Evolutionary conservation across 2,113 vertebrate species (phyloP).

Genomic region (Pedionomus torquatus): DNA sequence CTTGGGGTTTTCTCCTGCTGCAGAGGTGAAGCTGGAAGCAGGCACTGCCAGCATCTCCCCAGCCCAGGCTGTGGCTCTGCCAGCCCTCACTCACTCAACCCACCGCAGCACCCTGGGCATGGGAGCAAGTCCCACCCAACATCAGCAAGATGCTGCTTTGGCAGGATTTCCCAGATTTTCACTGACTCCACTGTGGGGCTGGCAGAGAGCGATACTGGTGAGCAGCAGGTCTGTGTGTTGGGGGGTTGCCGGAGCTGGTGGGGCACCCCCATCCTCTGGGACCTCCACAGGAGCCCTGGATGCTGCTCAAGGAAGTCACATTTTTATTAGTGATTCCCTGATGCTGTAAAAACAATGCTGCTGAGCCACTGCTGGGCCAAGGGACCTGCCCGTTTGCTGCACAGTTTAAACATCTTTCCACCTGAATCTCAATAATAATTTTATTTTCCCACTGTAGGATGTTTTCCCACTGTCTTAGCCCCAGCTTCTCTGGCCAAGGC

Average conservation of each 20-base stretch:
- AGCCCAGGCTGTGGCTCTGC: neutral
- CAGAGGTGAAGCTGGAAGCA: neutral
- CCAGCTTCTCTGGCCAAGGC: neutral
- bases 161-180: neutral
- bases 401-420: neutral
- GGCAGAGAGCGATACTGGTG: neutral
- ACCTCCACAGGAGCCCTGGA: neutral
- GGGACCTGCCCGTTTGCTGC: neutral
- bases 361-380: neutral
- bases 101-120: rapidly evolving
- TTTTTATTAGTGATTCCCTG: neutral
- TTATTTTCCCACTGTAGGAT: neutral
- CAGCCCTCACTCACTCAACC: neutral
- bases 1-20: neutral
- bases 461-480: neutral
- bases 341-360: neutral
- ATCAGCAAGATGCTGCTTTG: neutral
- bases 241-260: rapidly evolving
- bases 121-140: neutral
- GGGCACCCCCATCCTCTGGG: neutral
- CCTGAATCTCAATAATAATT: neutral
- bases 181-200: rapidly evolving
- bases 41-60: neutral
- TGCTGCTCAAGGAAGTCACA: neutral
- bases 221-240: neutral